Evolutionary conservation across 1,140 invertebrate genomes (phyloP), one percentile per base, ranked within the genome.

Genomic region (Eurytemora carolleeae): DNA sequence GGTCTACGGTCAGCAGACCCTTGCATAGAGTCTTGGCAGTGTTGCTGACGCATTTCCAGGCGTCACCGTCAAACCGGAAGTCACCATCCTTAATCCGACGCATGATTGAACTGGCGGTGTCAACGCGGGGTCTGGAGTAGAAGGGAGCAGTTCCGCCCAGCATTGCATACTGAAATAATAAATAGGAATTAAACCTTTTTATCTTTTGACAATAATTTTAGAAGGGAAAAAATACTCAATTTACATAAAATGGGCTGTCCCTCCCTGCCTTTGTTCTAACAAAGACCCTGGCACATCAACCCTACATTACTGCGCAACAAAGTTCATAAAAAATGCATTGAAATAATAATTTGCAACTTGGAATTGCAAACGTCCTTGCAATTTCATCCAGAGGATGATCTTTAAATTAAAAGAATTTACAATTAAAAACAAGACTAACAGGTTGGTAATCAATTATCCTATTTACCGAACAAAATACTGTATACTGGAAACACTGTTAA

Each of bases 101-200:
- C 76, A 90, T 88, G 20, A 90, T 82, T 1, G 78, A 78, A 1
- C 76, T 76, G 22, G 84, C 78, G 26, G 78, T 83, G 65, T 86
- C 83, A 58, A 86, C 81, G 79, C 75, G 3, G 80, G 60, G 22
- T 26, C 52, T 21, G 18, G 60, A 24, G n/a, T 56, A 17, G 71
- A 91, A 93, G 1, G 87, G 87, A 1, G 84, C 85, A 65, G 80
- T 79, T 0, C 87, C 87, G 66, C 83, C 84, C 7, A 95, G 69
- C 82, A 94, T 87, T 3, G 85, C 87, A 69, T 89, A 93, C 77
- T 81, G 71, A 55, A 76, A 74, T 24, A 66, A 54, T 65, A 64
- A 63, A 68, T 59, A 61, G 22, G 26, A 59, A 62, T 53, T 52
- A 55, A 24, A 17, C 61, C 18, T 24, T 20, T 21, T 61, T 63